Evolutionary conservation across 1,140 invertebrate species (phyloP).

Genomic region (Stenopsyche tienmushanensis): DNA sequence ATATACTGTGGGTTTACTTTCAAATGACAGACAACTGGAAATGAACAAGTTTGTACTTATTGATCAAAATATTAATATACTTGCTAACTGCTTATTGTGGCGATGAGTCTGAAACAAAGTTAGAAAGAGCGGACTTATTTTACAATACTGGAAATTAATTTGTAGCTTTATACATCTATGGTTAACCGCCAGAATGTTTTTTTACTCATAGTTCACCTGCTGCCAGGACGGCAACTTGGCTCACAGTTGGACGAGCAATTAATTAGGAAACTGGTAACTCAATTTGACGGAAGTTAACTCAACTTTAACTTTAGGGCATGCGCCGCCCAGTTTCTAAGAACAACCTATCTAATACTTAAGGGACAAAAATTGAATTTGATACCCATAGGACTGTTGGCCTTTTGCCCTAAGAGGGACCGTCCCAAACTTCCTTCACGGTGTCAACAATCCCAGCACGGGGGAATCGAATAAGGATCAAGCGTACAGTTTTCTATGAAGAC

Average conservation of each 20-base stretch:
- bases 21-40: no score
- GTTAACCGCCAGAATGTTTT: no score
- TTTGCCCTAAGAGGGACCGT: not conserved
- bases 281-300: constrained; percentile 14
- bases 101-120: no score
- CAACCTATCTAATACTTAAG: constrained; percentile 5
- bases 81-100: no score
- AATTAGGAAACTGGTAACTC: constrained; percentile 27
- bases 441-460: constrained; percentile 6
- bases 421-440: constrained; percentile 2
- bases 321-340: not conserved
- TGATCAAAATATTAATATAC: no score
- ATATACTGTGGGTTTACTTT: no score
- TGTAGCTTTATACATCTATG: no score
- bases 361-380: constrained; percentile 24
- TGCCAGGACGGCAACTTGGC: not conserved
- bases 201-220: not conserved
- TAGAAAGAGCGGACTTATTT: no score
- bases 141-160: no score
- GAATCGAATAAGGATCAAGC: constrained; percentile 6
- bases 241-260: constrained; percentile 20
- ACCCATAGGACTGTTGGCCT: not conserved
- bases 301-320: not conserved
- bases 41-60: no score
- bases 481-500: not conserved